Percentiles rank a stretch among this genome's conserved stretches.
phyloP scores from a whole-genome alignment of 2,113 vertebrate species.

The Pterophyllum scalare region DNA sequence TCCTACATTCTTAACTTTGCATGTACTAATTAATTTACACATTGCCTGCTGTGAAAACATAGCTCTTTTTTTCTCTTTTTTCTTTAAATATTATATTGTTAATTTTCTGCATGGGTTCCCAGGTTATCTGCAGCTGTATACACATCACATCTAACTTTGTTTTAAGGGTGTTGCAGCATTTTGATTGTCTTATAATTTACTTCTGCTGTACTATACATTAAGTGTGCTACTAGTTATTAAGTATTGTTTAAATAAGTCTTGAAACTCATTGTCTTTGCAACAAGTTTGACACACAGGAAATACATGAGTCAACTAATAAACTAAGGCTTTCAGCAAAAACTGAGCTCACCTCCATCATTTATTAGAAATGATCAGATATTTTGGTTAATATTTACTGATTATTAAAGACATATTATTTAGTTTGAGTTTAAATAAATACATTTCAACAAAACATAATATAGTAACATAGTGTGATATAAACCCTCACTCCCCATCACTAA shows the following conservation, averaged over 20 bases:
- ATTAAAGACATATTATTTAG: neutral
- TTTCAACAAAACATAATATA: neutral
- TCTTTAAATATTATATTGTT: neutral
- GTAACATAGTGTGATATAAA: neutral
- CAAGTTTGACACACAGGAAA: neutral
- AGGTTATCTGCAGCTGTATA: neutral
- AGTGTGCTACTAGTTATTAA: neutral
- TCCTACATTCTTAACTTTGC: slow-evolving; percentile 35
- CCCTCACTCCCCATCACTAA: neutral
- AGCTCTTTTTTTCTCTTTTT: neutral
- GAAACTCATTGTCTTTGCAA: neutral
- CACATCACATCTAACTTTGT: neutral
- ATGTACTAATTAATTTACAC: slow-evolving; percentile 40
- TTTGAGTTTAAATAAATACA: neutral
- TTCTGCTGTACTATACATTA: neutral
- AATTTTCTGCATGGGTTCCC: neutral
- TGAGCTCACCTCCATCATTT: neutral
- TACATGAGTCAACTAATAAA: neutral
- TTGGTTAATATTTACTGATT: neutral
- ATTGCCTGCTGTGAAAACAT: neutral
- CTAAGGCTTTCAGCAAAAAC: too few relatives aligned
- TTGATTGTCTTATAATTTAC: neutral
- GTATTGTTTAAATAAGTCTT: neutral
- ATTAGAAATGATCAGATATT: neutral
- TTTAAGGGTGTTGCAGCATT: neutral